These are phyloP conservation scores for Euplagia quadripunctaria DNA, from an alignment of 2,888 invertebrate genomes.

Conservation along the genomic window DNA sequence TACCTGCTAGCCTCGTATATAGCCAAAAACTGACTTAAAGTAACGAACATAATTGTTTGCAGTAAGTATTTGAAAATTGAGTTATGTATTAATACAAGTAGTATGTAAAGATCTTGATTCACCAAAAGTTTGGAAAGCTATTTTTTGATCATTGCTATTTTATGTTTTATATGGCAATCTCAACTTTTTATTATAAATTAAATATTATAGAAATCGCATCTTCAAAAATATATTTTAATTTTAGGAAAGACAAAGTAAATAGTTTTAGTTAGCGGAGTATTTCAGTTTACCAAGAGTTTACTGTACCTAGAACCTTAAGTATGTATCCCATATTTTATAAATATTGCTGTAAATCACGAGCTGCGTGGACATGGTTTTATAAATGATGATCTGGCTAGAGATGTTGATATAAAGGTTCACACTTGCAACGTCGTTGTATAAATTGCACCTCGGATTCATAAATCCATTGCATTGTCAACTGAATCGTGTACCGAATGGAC, in stretches of 20 bases:
- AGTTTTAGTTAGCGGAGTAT: neutral
- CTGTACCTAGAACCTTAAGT: slow-evolving; percentile 21
- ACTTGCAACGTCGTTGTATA: slow-evolving; percentile 61
- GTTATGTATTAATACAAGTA: neutral
- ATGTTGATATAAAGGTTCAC: slow-evolving; percentile 77
- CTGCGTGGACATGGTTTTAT: slow-evolving; percentile 61
- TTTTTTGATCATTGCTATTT: neutral
- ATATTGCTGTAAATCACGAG: slow-evolving; percentile 60
- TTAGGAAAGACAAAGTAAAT: neutral
- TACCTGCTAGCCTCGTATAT: slow-evolving; percentile 34
- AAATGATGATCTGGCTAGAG: slow-evolving; percentile 68
- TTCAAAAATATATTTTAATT: neutral
- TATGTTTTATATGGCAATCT: neutral
- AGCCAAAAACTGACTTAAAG: slow-evolving; percentile 34
- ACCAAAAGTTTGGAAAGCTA: neutral
- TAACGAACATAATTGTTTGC: neutral
- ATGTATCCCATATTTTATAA: slow-evolving; percentile 52
- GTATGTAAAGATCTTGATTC: neutral
- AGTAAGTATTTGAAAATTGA: neutral
- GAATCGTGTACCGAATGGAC: slow-evolving; percentile 50
- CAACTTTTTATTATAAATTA: neutral
- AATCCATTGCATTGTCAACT: slow-evolving; percentile 62
- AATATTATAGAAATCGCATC: neutral
- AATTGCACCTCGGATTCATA: slow-evolving; percentile 54
- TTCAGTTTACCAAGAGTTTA: neutral